These are phyloP conservation scores for Cuculus canorus DNA, from an alignment of 2,797 vertebrate genomes.

Conservation along the genomic window DNA sequence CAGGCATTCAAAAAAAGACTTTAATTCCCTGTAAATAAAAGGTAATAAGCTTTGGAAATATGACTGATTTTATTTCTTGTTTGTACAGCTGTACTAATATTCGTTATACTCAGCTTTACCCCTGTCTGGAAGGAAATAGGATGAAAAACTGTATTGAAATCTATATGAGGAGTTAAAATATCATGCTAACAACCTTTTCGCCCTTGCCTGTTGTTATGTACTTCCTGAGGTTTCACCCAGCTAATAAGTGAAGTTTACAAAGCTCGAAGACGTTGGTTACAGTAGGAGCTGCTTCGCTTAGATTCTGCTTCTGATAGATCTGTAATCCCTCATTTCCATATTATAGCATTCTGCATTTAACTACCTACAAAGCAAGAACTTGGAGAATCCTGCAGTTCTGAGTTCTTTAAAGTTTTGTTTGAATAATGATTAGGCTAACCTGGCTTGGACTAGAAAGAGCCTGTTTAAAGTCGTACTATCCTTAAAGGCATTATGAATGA, in stretches of 20 bases:
- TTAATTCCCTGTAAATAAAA: neutral
- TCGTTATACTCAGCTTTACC: neutral
- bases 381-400: neutral
- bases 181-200: neutral
- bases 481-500: neutral
- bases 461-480: neutral
- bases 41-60: neutral
- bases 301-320: neutral
- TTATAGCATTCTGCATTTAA: neutral
- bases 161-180: neutral
- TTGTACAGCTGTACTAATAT: neutral
- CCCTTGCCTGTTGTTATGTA: neutral
- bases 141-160: neutral
- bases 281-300: neutral
- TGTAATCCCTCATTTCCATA: neutral
- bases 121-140: neutral
- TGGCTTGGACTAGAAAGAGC: neutral
- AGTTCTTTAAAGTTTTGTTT: neutral
- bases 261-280: neutral
- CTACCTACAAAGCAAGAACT: neutral
- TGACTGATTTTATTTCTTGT: neutral
- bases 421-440: neutral
- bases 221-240: neutral
- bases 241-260: neutral
- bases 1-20: neutral